Evolutionary conservation across 1,140 invertebrate genomes (phyloP).

Genomic region (Fopius arisanus): DNA sequence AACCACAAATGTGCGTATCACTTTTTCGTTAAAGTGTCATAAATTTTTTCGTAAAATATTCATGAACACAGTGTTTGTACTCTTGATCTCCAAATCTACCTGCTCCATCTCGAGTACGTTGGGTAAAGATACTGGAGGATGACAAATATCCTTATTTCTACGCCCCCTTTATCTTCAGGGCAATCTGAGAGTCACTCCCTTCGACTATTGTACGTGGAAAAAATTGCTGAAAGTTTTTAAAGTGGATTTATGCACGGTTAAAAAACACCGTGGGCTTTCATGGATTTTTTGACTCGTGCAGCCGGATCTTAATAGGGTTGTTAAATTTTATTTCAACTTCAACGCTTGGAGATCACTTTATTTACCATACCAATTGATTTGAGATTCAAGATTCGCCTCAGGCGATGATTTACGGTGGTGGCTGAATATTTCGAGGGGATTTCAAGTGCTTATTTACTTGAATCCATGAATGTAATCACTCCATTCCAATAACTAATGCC

Average conservation of each 20-base stretch:
- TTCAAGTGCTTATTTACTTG: not conserved
- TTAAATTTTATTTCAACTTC: not conserved
- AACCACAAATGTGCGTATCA: not conserved
- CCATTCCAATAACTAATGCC: not conserved
- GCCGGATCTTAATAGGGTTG: not conserved
- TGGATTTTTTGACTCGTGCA: not conserved
- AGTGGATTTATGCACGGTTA: not conserved
- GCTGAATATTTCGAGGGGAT: not conserved
- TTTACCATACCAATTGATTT: not conserved
- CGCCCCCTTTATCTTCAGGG: not conserved
- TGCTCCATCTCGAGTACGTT: slow-evolving; percentile 4
- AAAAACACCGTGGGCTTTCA: not conserved
- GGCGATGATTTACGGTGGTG: too few relatives aligned
- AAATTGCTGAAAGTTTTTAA: slow-evolving; percentile 2
- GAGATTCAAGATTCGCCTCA: not conserved
- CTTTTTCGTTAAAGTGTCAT: not conserved
- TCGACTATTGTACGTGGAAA: not conserved
- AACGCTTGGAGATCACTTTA: not conserved
- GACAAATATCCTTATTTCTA: slow-evolving; percentile 15
- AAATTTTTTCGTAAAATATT: slow-evolving; percentile 8
- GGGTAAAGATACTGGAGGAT: not conserved
- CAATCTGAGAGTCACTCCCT: not conserved
- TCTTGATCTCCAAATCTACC: slow-evolving; percentile 3
- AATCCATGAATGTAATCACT: not conserved
- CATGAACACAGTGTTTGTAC: slow-evolving; percentile 8